Base-by-base conservation (phyloP, 2,797 vertebrate species). In the Urocyon cinereoargenteus region DNA sequence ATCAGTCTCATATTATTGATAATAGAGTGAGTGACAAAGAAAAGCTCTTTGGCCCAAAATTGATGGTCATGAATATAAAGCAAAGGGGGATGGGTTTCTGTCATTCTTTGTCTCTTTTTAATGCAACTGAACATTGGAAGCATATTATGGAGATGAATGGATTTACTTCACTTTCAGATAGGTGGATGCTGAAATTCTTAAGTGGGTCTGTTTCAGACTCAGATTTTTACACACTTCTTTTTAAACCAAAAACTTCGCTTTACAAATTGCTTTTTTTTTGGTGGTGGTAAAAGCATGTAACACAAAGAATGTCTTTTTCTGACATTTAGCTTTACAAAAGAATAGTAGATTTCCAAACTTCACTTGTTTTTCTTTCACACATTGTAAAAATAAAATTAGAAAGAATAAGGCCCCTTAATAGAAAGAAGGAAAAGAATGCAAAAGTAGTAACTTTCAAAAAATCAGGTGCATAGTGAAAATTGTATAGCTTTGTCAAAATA, bases 1-100 rank as follows among this genome's bases (percentile, higher is more conserved):
- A 70, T 13, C 87, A 85, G 49, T 81, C 57, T 91, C 78, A 68
- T 61, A 84, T 28, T 93, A 24, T 91, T 51, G 90, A 93, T 72
- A 91, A 40, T 62, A 61, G 66, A 96, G 86, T 68, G 75, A 72
- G 61, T 87, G 51, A 94, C 64, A 90, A 72, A 93, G 61, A 82
- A 93, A 57, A 89, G 19, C 87, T 85, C 36, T 79, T 91, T 21
- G 66, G 40, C 91, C 82, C 34, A 79, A 53, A 91, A 96, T 49
- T 72, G 78, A 92, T 92, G 34, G 49, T 93, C 34, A 93, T 96
- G 83, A 90, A 95, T 95, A 94, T 93, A 92, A 97, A 92, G 61
- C 81, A 94, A 94, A 94, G 28, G 26, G 36, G 70, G 72, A 62
- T 92, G 21, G 16, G 49, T 93, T 86, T 84, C 75, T 91, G 92